Base-by-base conservation (phyloP, 2,113 vertebrate species). In the Lophochroa leadbeateri region DNA sequence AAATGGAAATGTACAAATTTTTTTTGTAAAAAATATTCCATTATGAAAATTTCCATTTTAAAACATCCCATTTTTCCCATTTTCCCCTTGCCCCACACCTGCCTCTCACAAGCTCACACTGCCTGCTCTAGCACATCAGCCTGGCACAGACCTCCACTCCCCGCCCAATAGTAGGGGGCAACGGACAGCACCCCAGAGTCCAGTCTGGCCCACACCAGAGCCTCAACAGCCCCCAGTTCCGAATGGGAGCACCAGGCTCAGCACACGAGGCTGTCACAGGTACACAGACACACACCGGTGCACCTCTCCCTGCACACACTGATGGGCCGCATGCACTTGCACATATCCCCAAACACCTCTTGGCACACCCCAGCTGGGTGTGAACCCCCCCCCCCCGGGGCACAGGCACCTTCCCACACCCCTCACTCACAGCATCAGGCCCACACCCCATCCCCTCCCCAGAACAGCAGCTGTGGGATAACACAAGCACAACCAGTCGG, bases 211-310 rank as follows among this genome's bases (percentile, higher is more conserved):
- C 4, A 8, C 27, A 6, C 7, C 8, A 1, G 2, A 27, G 18
- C 14, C 11, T 52, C 39, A 61, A 2, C 2, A 49, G 37, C 24
- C 5, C 63, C 35, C 1, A 0, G 14, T 39, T 64, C 33, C 0
- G 1, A 8, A 70, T 9, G 7, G 11, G 16, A 29, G n/a, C 35
- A n/a, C 27, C 5, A 1, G 25, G 63, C 57, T 80, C 19, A 2
- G 61, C 37, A 10, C 6, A 2, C 2, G 0, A 16, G 47, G 47
- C 35, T 23, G 28, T 27, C 4, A 1, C 58, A 49, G 52, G 25
- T 28, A 4, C 20, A 7, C 41, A 28, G 37, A 12, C 13, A 7
- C 8, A 4, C 49, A 9, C 29, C 7, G 16, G 52, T 29, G 61
- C 52, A 31, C 29, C 82, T 72, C 23, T 0, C 65, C 60, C 50